Evolutionary conservation across 2,113 vertebrate species (phyloP), one percentile per base, ranked within the genome.

Genomic region (Scolopax mira): DNA sequence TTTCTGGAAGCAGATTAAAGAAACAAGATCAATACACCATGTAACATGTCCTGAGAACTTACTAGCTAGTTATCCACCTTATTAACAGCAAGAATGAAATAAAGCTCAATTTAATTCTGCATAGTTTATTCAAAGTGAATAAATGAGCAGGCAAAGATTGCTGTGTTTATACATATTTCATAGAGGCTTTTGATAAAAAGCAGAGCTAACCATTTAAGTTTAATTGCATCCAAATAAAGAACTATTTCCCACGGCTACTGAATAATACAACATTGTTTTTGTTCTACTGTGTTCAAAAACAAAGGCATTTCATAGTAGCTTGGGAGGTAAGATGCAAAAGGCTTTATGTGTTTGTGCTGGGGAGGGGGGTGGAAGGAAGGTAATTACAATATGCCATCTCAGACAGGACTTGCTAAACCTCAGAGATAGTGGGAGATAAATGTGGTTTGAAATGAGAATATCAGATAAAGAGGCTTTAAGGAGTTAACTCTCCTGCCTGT

Each of bases 141-240:
- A 93, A 95, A 92, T 80, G 91, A 95, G 79, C 73, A 95, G 71
- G 84, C 72, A 35, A 81, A 90, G 92, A 89, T 94, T 93, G 80
- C 91, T 70, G 52, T 87, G 86, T 96, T 96, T 93, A 97, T 96
- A 93, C 96, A 88, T 94, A 95, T 96, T 96, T 97, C 93, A 93
- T 93, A 91, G 83, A 91, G 55, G 77, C 84, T 92, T 96, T 96
- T 97, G 95, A 97, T 92, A 93, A 96, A 94, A 96, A 94, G 85
- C 71, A 96, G 90, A 95, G 91, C 85, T 92, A 96, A 95, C 71
- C 67, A 85, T 94, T 97, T 94, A 94, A 89, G 71, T 97, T 93
- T 95, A 96, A 94, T 86, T 97, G 96, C 92, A 93, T 94, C 91
- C 89, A 96, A 89, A 95, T 94, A 97, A 97, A 97, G 92, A 90